A percentile compares a stretch with the other conserved stretches of the same genome.
Evolutionary conservation across 2,113 vertebrate genomes (phyloP).

Genomic region (Pitta sordida): DNA sequence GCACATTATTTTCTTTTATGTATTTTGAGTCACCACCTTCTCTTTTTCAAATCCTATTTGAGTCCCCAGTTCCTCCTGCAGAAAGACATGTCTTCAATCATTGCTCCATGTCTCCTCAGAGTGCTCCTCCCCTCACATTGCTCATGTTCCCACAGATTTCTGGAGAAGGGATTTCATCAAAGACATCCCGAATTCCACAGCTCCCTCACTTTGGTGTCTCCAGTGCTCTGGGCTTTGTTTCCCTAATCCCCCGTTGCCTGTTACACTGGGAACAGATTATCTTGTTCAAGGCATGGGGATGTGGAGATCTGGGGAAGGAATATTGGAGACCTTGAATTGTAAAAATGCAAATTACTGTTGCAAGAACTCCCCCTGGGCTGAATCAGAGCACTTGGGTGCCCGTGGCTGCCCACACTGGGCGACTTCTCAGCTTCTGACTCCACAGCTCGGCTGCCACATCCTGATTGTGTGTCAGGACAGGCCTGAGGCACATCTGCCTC

Average conservation of each 20-base stretch:
- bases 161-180: not conserved
- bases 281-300: not conserved
- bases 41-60: not conserved
- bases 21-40: too few species aligned
- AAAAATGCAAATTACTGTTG: not conserved
- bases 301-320: not conserved
- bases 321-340: not conserved
- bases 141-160: not conserved
- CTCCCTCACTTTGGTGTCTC: not conserved
- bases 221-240: not conserved
- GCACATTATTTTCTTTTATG: too few species aligned
- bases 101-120: not conserved
- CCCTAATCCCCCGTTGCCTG: not conserved
- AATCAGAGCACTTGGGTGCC: not conserved
- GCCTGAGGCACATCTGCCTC: rapidly evolving
- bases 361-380: not conserved
- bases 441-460: not conserved
- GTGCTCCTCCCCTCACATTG: not conserved
- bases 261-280: not conserved
- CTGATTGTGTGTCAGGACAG: not conserved
- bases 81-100: not conserved
- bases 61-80: not conserved
- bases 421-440: not conserved
- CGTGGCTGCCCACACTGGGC: not conserved
- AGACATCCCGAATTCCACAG: not conserved